Percentiles rank a stretch among this genome's conserved stretches.
phyloP scores from a whole-genome alignment of 2,797 vertebrate genomes.

The Rhodeus uyekii region DNA sequence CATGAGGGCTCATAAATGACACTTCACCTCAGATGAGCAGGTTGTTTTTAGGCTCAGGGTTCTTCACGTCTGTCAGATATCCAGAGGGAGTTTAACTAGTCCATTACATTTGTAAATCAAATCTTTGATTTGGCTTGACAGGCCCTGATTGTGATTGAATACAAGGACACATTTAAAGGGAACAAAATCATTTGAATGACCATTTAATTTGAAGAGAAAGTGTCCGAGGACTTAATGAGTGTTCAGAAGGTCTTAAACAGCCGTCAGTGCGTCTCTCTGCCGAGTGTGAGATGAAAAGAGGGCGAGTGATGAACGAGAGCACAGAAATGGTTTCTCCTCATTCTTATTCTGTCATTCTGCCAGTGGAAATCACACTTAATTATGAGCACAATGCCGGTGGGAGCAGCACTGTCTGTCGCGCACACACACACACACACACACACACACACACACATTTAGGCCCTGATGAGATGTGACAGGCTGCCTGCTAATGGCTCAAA shows the following conservation, averaged over 20 bases:
- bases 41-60: too few relatives aligned
- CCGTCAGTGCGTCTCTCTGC: conserved; percentile 41
- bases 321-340: conserved; percentile 51
- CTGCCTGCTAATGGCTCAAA: conserved; percentile 25
- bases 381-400: conserved; percentile 59
- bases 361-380: conserved; percentile 66
- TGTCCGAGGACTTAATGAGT: conserved; percentile 56
- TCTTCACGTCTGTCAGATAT: too few relatives aligned
- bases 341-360: conserved; percentile 51
- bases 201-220: conserved; percentile 54
- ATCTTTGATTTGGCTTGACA: neutral
- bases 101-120: neutral
- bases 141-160: conserved; percentile 2
- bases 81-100: too few relatives aligned
- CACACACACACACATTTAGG: conserved; percentile 58
- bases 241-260: conserved; percentile 53
- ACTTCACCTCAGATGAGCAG: too few relatives aligned
- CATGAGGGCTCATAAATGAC: neutral
- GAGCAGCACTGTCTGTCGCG: conserved; percentile 41
- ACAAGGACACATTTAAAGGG: neutral
- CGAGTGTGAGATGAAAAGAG: conserved; percentile 32
- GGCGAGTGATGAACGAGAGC: conserved; percentile 26
- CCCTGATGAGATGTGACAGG: conserved; percentile 50
- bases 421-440: conserved; percentile 20
- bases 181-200: conserved; percentile 47